phyloP scores from a whole-genome alignment of 1,140 invertebrate genomes.

The Limonius californicus region DNA sequence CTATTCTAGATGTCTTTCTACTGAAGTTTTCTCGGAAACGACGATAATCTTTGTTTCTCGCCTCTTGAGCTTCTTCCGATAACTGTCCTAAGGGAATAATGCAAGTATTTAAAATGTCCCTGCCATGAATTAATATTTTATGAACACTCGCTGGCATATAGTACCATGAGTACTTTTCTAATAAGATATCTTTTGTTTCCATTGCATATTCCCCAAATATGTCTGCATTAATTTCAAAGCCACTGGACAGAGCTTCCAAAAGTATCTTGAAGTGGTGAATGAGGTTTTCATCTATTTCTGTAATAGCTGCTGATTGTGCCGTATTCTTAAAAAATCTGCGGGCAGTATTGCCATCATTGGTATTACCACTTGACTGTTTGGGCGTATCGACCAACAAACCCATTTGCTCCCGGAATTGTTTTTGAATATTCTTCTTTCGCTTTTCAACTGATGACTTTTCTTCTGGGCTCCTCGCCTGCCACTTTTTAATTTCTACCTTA shows the following conservation, averaged over 20 bases:
- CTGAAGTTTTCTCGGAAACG: too few species aligned
- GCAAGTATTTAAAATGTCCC: conserved; percentile 29
- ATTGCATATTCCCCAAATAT: conserved; percentile 8
- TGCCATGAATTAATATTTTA: conserved; percentile 37
- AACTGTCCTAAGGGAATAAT: conserved; percentile 41
- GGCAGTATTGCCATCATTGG: conserved; percentile 45
- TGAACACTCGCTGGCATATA: conserved; percentile 33
- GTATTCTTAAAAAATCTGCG: conserved; percentile 41
- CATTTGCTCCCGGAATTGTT: conserved; percentile 9
- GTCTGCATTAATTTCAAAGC: conserved; percentile 8
- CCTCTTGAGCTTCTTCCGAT: conserved; percentile 42
- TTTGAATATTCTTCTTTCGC: conserved; percentile 16
- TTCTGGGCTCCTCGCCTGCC: conserved; percentile 7
- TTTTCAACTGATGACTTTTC: neutral
- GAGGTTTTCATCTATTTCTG: conserved; percentile 40
- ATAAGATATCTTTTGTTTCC: neutral
- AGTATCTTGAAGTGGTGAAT: conserved; percentile 21
- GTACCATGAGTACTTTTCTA: conserved; percentile 29
- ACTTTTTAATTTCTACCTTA: conserved; percentile 6
- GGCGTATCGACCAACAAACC: conserved; percentile 27
- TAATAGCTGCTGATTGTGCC: conserved; percentile 38
- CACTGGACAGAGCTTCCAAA: neutral
- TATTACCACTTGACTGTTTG: conserved; percentile 36
- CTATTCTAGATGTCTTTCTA: too few species aligned
- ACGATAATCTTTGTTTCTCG: conserved; percentile 41